Evolutionary conservation across 2,888 invertebrate species (phyloP), one percentile per base, ranked within the genome.

Genomic region (Pyrocoelia pectoralis): DNA sequence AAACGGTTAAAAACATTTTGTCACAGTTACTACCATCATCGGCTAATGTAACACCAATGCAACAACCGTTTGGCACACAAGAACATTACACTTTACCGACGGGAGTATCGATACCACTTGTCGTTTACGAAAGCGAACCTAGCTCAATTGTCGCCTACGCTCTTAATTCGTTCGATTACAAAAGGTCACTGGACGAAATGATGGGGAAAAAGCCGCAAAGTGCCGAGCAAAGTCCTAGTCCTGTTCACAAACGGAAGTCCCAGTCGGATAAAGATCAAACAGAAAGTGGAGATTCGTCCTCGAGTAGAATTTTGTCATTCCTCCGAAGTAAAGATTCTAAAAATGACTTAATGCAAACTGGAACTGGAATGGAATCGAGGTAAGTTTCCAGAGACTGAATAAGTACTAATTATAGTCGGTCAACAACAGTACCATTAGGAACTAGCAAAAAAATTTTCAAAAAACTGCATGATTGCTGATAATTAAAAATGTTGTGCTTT

Each of bases 81-180:
- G 93, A 94, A 74, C 93, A 94, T 79, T 86, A 90, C 73, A 83
- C 88, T 3, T 77, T 92, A 15, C 87, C 89, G 0, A 73, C 84
- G 13, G 88, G 89, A 65, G 79, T 75, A 9, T 73, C 73, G 8
- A 83, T 88, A n/a, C 88, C 89, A 0, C 82, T 91, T n/a, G 84
- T 91, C 1, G 90, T 95, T 0, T 89, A 89, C 71, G 94, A 94
- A 77, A 87, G 86, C 40, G 93, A 95, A 78, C 89, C 91, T 0
- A 92, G 93, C 68, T 94, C 94, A 0, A 90, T 95, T 54, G 92
- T 96, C 63, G 93, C 95, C 0, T 94, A 93, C 76, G 88, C 93
- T 0, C 81, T 96, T 15, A 89, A 89, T 61, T 90, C 90, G 0
- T 80, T 80, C 10, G 91, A 92, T 55, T 93, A 94, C 76, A 88